Percentiles rank a stretch among this genome's conserved stretches.
Conservation (phyloP, 2,888 invertebrate genomes). For the Galerucella calmariensis region DNA sequence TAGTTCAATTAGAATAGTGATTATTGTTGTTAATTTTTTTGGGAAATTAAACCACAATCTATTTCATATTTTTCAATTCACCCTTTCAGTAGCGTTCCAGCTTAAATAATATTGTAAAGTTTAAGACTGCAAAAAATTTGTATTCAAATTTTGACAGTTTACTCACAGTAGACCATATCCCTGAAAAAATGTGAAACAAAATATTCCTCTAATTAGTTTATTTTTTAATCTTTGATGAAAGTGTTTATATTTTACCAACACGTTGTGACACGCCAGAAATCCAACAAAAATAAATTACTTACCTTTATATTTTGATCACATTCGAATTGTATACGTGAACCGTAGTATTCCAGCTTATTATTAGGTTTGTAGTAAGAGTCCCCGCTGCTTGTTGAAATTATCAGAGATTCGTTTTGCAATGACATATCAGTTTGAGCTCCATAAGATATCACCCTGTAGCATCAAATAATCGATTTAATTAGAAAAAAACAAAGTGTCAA, state of each 20-base stretch:
- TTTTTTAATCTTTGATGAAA: too few relatives aligned
- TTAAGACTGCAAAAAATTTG: too few relatives aligned
- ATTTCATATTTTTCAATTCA: neutral
- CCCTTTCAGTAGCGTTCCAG: too few relatives aligned
- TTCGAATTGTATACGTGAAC: slow-evolving; percentile 27
- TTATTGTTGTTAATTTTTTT: too few relatives aligned
- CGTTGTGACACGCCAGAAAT: too few relatives aligned
- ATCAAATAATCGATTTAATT: neutral
- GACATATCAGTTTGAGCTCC: slow-evolving; percentile 23
- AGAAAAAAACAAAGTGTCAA: neutral
- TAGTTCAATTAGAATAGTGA: too few relatives aligned
- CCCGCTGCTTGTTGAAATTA: slow-evolving; percentile 28
- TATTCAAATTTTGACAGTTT: too few relatives aligned
- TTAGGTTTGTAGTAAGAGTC: slow-evolving; percentile 20
- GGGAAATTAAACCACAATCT: neutral
- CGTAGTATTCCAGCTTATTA: slow-evolving; percentile 11
- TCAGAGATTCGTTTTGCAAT: slow-evolving; percentile 15
- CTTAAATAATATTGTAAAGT: too few relatives aligned
- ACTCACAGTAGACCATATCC: too few relatives aligned
- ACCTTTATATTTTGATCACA: slow-evolving; percentile 28
- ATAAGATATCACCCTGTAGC: slow-evolving; percentile 28
- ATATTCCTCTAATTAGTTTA: too few relatives aligned
- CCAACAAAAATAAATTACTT: neutral
- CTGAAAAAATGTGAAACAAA: too few relatives aligned
- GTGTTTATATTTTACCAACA: too few relatives aligned